Evolutionary conservation across 2,797 vertebrate genomes (phyloP), one percentile per base, ranked within the genome.

Genomic region (Diceros bicornis): DNA sequence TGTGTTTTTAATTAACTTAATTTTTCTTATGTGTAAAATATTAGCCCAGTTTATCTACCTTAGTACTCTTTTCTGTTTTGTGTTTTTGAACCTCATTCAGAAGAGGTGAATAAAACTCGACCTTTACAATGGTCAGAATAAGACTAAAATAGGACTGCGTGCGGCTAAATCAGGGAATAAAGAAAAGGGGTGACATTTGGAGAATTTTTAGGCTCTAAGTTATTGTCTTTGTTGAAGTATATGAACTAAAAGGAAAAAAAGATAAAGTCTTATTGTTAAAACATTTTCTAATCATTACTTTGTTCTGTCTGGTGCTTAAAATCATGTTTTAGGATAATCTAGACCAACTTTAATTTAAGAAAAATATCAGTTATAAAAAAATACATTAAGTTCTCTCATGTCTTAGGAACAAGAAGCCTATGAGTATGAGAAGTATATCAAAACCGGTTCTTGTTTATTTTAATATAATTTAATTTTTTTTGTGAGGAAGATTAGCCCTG

Each of bases 301-400:
- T 96, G 23, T 94, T 96, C 20, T 96, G 20, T 90, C 57, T 68
- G 29, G 55, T 92, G 12, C 84, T 96, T 94, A 92, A 91, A 81
- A 69, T 59, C 4, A 82, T 91, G 55, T 91, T 97, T 93, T 96
- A 96, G 66, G 90, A 77, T 97, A 88, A 93, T 83, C 12, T 81
- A 61, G 37, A 62, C 37, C n/a, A 94, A 34, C 23, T 92, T 32
- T 47, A 21, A 55, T 44, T 72, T 61, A 20, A 4, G 34, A 94
- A 82, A 90, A 75, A 41, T 81, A 83, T 27, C n/a, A 93, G 5
- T 86, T 85, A 74, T 37, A 23, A 89, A 95, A 87, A 88, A 92
- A 93, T 52, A 64, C 7, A 66, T 74, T 61, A 64, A 89, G 1
- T 87, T 95, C 72, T 94, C 32, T 50, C 18, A 74, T 81, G 4